These are phyloP conservation scores for Dichetophora obliterata DNA, from an alignment of 2,888 invertebrate species.

Conservation along the genomic window DNA sequence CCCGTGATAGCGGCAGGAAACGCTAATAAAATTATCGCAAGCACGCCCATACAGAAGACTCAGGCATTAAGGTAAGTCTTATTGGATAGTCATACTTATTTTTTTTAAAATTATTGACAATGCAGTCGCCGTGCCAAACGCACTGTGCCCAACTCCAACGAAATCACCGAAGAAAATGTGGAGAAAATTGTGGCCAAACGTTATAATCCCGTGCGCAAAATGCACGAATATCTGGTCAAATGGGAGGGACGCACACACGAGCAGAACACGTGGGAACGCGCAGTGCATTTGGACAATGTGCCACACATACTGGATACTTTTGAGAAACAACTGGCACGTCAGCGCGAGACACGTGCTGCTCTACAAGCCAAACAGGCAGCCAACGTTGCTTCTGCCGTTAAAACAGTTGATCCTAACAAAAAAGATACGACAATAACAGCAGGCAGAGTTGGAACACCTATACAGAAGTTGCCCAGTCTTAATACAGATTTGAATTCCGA, in stretches of 20 bases:
- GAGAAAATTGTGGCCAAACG: slow-evolving; percentile 88
- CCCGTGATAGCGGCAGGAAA: slow-evolving; percentile 23
- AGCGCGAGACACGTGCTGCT: slow-evolving; percentile 79
- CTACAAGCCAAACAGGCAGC: slow-evolving; percentile 59
- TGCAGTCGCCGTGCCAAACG: slow-evolving; percentile 65
- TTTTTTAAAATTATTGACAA: slow-evolving; percentile 25
- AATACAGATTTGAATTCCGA: slow-evolving; percentile 10
- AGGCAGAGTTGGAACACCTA: slow-evolving; percentile 62
- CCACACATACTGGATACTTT: slow-evolving; percentile 84
- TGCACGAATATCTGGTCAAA: slow-evolving; percentile 86
- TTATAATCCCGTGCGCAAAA: slow-evolving; percentile 82
- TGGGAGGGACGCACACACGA: slow-evolving; percentile 88
- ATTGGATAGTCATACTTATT: not conserved
- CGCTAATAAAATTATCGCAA: slow-evolving; percentile 41
- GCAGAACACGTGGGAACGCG: slow-evolving; percentile 88
- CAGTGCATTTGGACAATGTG: slow-evolving; percentile 81
- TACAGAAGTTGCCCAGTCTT: slow-evolving; percentile 51
- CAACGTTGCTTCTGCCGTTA: slow-evolving; percentile 48
- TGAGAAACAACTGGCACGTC: slow-evolving; percentile 82
- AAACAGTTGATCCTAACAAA: slow-evolving; percentile 67
- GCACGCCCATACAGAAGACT: slow-evolving; percentile 31
- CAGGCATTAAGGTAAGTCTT: slow-evolving; percentile 47
- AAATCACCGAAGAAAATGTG: slow-evolving; percentile 79
- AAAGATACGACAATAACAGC: slow-evolving; percentile 64
- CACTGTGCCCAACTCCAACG: slow-evolving; percentile 57